A percentile compares a stretch with the other conserved stretches of the same genome.
These are phyloP conservation scores for Parascotia fuliginaria DNA, from an alignment of 2,888 invertebrate genomes.

Conservation along the genomic window DNA sequence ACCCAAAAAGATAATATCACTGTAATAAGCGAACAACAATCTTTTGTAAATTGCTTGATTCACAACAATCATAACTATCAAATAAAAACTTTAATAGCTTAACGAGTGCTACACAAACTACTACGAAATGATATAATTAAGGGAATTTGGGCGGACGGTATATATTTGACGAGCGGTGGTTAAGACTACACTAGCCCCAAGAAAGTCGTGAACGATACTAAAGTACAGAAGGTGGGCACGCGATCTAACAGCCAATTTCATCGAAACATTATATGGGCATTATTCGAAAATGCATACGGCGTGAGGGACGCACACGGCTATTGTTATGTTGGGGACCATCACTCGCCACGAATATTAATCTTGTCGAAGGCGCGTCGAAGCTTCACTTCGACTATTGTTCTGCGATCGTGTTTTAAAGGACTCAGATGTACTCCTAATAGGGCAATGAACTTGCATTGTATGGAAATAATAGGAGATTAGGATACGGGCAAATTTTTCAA, in stretches of 20 bases:
- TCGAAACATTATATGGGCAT: conserved; percentile 83
- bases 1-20: conserved; percentile 5
- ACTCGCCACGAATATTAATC: conserved; percentile 82
- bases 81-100: conserved; percentile 20
- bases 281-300: conserved; percentile 83
- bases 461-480: conserved; percentile 38
- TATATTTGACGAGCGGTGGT: conserved; percentile 32
- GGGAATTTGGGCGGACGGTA: conserved; percentile 28
- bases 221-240: conserved; percentile 65
- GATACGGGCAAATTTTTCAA: conserved; percentile 22
- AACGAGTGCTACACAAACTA: conserved; percentile 37
- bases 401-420: conserved; percentile 57
- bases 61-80: conserved; percentile 23
- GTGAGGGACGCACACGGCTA: conserved; percentile 69
- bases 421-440: conserved; percentile 60
- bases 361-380: conserved; percentile 68
- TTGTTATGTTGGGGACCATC: conserved; percentile 75
- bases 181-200: conserved; percentile 49
- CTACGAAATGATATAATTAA: conserved; percentile 42
- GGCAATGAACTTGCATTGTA: conserved; percentile 67
- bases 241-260: conserved; percentile 75
- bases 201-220: conserved; percentile 74
- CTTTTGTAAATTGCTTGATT: conserved; percentile 13
- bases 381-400: conserved; percentile 55
- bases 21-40: conserved; percentile 12